Percentiles rank a stretch among this genome's conserved stretches.
Conservation (phyloP, 2,797 vertebrate species). For the Ispidina picta region DNA sequence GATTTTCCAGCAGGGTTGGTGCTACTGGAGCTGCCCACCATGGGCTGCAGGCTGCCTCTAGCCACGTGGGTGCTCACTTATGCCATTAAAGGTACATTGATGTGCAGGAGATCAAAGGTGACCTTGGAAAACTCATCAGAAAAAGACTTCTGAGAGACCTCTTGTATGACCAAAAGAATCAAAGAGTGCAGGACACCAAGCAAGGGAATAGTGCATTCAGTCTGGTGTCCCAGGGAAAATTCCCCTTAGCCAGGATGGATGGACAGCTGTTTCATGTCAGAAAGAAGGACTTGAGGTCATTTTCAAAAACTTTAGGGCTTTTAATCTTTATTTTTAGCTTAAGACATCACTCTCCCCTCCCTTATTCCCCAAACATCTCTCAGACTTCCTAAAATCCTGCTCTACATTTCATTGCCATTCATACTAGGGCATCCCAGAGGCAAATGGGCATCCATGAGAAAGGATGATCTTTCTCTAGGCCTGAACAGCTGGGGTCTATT, state of each 20-base stretch:
- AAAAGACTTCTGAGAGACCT: background rate
- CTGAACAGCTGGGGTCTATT: background rate
- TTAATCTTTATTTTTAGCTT: background rate
- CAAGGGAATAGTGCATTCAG: background rate
- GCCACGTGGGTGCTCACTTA: background rate
- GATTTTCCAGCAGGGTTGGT: background rate
- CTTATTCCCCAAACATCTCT: background rate
- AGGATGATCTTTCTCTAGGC: background rate
- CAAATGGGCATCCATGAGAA: background rate
- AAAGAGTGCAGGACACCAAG: accelerated
- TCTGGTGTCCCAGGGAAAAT: background rate
- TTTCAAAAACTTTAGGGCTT: background rate
- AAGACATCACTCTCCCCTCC: background rate
- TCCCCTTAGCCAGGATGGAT: background rate
- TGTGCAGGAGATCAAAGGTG: background rate
- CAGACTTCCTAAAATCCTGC: background rate
- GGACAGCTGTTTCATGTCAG: background rate
- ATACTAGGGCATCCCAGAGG: background rate
- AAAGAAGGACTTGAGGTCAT: background rate
- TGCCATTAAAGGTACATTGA: background rate
- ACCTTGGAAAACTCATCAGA: background rate
- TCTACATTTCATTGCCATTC: background rate
- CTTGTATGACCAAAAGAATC: background rate
- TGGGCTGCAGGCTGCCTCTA: background rate
- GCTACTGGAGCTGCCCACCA: background rate